Percentiles rank a stretch among this genome's conserved stretches.
Conservation (phyloP, 2,888 invertebrate species). For the Orthosia cruda region DNA sequence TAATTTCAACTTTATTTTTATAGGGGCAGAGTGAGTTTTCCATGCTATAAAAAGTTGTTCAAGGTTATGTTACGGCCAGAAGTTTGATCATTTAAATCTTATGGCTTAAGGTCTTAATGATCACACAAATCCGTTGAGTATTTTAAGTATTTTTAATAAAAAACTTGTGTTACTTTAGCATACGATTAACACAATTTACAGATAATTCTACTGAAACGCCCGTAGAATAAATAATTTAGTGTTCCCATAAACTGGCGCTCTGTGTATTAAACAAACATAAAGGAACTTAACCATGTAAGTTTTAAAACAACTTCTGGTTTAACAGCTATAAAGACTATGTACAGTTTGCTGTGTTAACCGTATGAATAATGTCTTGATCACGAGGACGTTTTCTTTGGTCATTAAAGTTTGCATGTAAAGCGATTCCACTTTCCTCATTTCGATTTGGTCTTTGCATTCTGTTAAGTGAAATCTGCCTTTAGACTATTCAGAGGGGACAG, state of each 20-base stretch:
- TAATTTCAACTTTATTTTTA: no score
- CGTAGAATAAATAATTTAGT: constrained; percentile 9
- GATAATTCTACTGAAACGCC: background rate
- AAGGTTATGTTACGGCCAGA: constrained; percentile 47
- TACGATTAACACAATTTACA: constrained; percentile 20
- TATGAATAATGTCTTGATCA: no score
- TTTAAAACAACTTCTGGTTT: background rate
- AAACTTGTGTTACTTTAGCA: constrained; percentile 6
- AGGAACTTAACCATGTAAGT: constrained; percentile 22
- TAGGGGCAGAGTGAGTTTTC: constrained; percentile 26
- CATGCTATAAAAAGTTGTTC: constrained; percentile 12
- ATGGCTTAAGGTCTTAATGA: constrained; percentile 51
- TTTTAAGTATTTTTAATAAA: constrained; percentile 33
- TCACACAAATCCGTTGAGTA: constrained; percentile 41
- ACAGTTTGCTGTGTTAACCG: constrained; percentile 24
- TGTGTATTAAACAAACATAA: constrained; percentile 14
- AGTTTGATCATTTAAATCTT: constrained; percentile 63
- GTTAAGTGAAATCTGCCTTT: no score
- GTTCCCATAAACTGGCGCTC: background rate
- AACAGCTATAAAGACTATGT: constrained; percentile 11
- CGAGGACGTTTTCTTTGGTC: no score
- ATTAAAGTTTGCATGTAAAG: no score
- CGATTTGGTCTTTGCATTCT: no score
- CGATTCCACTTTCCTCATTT: no score
- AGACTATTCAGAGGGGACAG: no score